phyloP scores from a whole-genome alignment of 2,113 vertebrate species.

The Callipepla squamata region DNA sequence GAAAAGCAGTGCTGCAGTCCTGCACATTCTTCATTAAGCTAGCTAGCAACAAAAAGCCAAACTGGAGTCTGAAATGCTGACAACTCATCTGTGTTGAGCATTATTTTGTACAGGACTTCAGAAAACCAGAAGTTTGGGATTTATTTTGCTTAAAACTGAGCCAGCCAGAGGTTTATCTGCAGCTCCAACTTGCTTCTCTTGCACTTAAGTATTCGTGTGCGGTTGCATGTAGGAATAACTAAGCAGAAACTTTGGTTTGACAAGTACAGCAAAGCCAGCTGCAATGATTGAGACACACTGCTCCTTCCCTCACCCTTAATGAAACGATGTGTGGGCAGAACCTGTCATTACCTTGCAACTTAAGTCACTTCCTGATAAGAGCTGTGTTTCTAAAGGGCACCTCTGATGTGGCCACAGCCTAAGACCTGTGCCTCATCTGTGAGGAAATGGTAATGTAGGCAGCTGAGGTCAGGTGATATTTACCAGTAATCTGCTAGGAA shows the following conservation, averaged over 20 bases:
- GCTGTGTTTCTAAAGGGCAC: not conserved
- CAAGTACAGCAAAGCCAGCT: not conserved
- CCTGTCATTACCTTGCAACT: not conserved
- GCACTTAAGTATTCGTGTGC: not conserved
- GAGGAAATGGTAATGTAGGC: not conserved
- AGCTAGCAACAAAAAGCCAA: not conserved
- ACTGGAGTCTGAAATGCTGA: not conserved
- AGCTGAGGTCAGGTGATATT: not conserved
- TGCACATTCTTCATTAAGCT: not conserved
- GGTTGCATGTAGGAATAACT: not conserved
- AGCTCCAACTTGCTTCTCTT: not conserved
- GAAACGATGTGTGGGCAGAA: not conserved
- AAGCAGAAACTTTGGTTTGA: not conserved
- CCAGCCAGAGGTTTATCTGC: not conserved
- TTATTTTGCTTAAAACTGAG: not conserved
- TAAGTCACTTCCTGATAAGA: not conserved
- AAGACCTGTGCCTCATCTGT: not conserved
- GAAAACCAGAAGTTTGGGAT: fast-evolving
- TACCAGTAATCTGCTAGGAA: not conserved
- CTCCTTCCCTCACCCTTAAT: not conserved
- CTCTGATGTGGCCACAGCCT: not conserved
- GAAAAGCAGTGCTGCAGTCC: not conserved
- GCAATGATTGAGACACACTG: not conserved
- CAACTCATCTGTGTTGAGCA: not conserved
- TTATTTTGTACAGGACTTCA: not conserved